These are phyloP conservation scores for Ameiurus melas DNA, from an alignment of 2,113 vertebrate species.

Conservation along the genomic window DNA sequence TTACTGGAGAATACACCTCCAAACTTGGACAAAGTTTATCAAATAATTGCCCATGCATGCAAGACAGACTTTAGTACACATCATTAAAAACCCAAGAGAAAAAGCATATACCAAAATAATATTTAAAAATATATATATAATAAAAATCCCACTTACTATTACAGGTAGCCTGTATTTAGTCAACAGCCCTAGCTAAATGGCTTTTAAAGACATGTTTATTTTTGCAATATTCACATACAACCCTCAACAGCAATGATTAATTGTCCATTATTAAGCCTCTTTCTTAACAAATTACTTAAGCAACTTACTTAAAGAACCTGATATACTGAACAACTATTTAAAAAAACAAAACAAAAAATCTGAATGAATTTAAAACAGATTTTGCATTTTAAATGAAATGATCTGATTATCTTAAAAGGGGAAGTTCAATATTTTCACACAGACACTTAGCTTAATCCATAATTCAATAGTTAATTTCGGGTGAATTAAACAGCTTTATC, in stretches of 20 bases:
- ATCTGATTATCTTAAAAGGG: neutral
- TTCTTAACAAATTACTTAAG: slow-evolving; percentile 16
- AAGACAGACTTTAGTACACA: slow-evolving; percentile 14
- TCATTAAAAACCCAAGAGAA: slow-evolving; percentile 24
- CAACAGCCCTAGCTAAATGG: neutral
- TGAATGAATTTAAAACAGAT: neutral
- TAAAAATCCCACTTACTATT: neutral
- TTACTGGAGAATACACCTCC: neutral
- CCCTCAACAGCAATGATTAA: neutral
- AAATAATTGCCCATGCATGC: slow-evolving; percentile 35
- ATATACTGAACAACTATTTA: neutral
- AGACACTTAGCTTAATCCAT: neutral
- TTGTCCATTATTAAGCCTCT: slow-evolving; percentile 13
- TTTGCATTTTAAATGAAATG: neutral
- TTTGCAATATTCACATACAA: neutral
- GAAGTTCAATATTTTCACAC: neutral
- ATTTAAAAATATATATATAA: neutral
- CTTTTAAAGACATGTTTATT: neutral
- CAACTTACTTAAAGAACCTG: neutral
- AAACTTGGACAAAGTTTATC: slow-evolving; percentile 19
- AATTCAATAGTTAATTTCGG: neutral
- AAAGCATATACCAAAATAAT: slow-evolving; percentile 10
- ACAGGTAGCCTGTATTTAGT: slow-evolving; percentile 7
- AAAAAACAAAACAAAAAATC: neutral
- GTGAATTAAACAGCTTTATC: neutral